Evolutionary conservation across 2,113 vertebrate species (phyloP).

Genomic region (Helogale parvula): DNA sequence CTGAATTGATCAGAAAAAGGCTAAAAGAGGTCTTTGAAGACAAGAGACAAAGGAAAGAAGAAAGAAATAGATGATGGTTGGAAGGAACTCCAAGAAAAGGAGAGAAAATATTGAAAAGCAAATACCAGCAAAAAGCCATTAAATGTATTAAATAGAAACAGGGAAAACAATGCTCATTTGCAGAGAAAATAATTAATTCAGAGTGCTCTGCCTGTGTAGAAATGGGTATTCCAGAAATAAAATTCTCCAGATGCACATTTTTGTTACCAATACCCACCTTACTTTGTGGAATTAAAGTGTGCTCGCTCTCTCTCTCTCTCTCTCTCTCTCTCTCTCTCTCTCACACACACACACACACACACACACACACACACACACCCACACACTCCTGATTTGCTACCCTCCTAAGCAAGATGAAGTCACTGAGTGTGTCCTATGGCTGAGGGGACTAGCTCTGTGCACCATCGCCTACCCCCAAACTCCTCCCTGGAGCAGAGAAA

Average conservation of each 20-base stretch:
- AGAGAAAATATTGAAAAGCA: constrained; percentile 42
- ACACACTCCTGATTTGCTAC: neutral
- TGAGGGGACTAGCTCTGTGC: neutral
- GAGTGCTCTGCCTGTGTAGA: constrained; percentile 16
- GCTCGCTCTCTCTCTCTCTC: no score
- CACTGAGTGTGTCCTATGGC: neutral
- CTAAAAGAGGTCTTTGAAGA: neutral
- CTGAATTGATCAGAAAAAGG: neutral
- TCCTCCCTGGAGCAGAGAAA: neutral
- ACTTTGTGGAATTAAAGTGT: neutral
- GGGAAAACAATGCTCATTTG: neutral
- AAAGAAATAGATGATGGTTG: neutral
- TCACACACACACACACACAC: no score
- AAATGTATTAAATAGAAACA: constrained; percentile 43
- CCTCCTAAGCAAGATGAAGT: neutral
- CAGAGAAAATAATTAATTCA: constrained; percentile 44
- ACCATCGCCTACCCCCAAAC: no score
- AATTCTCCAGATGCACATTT: constrained; percentile 34
- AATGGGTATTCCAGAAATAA: constrained; percentile 56
- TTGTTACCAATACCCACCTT: constrained; percentile 45
- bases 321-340: no score
- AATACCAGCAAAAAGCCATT: constrained; percentile 6
- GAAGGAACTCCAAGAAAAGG: constrained; percentile 20
- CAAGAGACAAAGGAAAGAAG: neutral
- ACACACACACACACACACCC: neutral